Base-by-base conservation (phyloP, 1,140 invertebrate genomes). In the Diuraphis noxia region DNA sequence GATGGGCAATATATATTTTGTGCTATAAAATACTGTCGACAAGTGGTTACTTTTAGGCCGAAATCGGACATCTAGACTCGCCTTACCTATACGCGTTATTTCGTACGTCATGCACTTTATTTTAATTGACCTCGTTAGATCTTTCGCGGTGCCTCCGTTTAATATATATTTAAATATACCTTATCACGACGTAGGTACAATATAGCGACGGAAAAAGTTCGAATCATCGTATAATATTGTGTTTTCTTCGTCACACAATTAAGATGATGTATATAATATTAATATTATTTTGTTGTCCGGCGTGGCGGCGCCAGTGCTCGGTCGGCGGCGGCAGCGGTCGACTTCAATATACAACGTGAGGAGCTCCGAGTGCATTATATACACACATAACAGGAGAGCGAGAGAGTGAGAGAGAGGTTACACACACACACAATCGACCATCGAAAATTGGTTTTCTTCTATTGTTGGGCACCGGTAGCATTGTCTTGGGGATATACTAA, bases 371-470 rank as follows among this genome's bases (percentile, higher is more conserved):
- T 30, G 40, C 40, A 46, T 89, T 86, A 49, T 41, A 89, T 79
- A 38, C 21, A 30, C 30, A 3, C 8, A 30, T 36, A 43, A 9
- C 19, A 10, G 17, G 30, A 34, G 63, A 52, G 36, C 56, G 36
- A 38, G 34, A 86, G 41, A 86, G n/a, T 2, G 8, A 34, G 5
- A 49, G 17, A 86, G 30, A 30, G 23, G 13, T 30, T 43, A 46
- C 34, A 40, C 79, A 40, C 79, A 40, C 40, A 52, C 36, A 72
- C 88, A 89, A 79, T 89, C 88, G 41, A 34, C 88, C 63, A 23
- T 91, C 89, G 89, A 81, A 91, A 91, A 91, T 91, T 91, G 89
- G 89, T 91, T 91, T 91, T 91, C 77, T 36, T 82, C 72, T 49
- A 90, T 90, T 90, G 88, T 90, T 81, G 41, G 21, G 63, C n/a